phyloP scores from a whole-genome alignment of 2,888 invertebrate genomes.

The Cheilosia impressa region DNA sequence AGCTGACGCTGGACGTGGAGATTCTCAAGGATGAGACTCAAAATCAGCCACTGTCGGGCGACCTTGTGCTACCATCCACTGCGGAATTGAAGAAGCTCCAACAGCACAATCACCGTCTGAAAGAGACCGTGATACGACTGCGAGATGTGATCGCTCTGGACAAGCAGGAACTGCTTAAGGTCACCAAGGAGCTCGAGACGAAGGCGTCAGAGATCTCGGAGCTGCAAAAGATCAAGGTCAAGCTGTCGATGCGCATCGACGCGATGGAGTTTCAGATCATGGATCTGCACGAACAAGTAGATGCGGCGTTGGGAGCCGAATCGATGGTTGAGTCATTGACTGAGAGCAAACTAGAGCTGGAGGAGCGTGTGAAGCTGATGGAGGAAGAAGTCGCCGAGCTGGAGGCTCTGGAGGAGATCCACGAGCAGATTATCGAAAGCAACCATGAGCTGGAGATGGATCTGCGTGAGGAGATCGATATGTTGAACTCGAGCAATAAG shows the following conservation, averaged over 20 bases:
- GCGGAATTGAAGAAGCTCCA: slow-evolving; percentile 91
- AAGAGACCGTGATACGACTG: slow-evolving; percentile 96
- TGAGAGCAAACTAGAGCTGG: slow-evolving; percentile 95
- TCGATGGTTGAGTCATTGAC: slow-evolving; percentile 98
- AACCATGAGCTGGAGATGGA: slow-evolving; percentile 97
- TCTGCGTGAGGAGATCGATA: slow-evolving; percentile 95
- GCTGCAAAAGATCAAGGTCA: slow-evolving; percentile 93
- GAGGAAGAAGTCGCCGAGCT: slow-evolving; percentile 96
- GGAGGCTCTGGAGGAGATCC: slow-evolving; percentile 96
- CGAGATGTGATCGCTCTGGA: slow-evolving; percentile 97
- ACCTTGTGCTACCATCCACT: slow-evolving; percentile 68
- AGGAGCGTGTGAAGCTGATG: slow-evolving; percentile 93
- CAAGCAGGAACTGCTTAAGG: slow-evolving; percentile 94
- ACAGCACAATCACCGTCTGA: slow-evolving; percentile 95
- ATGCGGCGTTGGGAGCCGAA: slow-evolving; percentile 98
- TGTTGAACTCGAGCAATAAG: slow-evolving; percentile 91
- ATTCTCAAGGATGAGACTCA: slow-evolving; percentile 91
- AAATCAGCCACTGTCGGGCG: slow-evolving; percentile 83
- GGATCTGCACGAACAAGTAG: slow-evolving; percentile 96
- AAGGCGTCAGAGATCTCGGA: slow-evolving; percentile 93
- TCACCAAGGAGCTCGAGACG: slow-evolving; percentile 95
- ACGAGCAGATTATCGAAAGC: slow-evolving; percentile 97
- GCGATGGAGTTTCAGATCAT: slow-evolving; percentile 94
- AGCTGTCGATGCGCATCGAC: slow-evolving; percentile 89
- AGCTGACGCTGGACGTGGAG: slow-evolving; percentile 93